Evolutionary conservation across 2,888 invertebrate species (phyloP).

Genomic region (Smittia sp.): DNA sequence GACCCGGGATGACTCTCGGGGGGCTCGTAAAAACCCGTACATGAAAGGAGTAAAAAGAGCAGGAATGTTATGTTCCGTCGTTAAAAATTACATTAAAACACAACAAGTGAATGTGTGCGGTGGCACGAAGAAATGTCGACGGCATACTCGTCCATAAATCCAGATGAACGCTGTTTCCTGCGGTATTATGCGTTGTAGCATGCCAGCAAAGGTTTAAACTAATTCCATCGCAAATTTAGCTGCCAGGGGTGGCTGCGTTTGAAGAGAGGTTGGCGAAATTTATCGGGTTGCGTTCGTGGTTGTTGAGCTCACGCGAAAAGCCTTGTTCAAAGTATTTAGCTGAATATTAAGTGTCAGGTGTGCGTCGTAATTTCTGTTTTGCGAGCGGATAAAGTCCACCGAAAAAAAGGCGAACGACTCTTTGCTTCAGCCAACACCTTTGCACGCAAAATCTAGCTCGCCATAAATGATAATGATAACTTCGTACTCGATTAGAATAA

Average conservation of each 20-base stretch:
- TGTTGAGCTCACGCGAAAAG: neutral
- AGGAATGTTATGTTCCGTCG: slow-evolving; percentile 9
- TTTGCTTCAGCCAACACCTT: slow-evolving; percentile 27
- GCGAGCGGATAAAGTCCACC: slow-evolving; percentile 35
- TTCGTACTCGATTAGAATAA: slow-evolving; percentile 21
- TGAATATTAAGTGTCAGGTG: slow-evolving; percentile 39
- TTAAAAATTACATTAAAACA: slow-evolving; percentile 40
- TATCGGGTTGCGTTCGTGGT: neutral
- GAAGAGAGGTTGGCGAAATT: neutral
- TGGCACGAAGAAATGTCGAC: neutral
- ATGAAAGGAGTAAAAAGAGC: slow-evolving; percentile 5
- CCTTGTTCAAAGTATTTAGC: neutral
- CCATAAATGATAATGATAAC: slow-evolving; percentile 30
- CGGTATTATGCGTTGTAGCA: slow-evolving; percentile 25
- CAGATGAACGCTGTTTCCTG: slow-evolving; percentile 25
- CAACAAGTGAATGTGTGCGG: slow-evolving; percentile 29
- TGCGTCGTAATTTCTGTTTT: slow-evolving; percentile 35
- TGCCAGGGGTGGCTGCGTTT: neutral
- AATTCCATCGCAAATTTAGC: slow-evolving; percentile 6
- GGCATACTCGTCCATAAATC: slow-evolving; percentile 15
- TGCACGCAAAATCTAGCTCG: slow-evolving; percentile 33
- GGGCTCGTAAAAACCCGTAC: slow-evolving; percentile 30
- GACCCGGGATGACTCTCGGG: slow-evolving; percentile 16
- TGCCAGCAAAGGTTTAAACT: neutral
- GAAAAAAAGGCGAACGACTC: neutral